Conservation (phyloP, 2,113 vertebrate species). For the Pluvianellus socialis region DNA sequence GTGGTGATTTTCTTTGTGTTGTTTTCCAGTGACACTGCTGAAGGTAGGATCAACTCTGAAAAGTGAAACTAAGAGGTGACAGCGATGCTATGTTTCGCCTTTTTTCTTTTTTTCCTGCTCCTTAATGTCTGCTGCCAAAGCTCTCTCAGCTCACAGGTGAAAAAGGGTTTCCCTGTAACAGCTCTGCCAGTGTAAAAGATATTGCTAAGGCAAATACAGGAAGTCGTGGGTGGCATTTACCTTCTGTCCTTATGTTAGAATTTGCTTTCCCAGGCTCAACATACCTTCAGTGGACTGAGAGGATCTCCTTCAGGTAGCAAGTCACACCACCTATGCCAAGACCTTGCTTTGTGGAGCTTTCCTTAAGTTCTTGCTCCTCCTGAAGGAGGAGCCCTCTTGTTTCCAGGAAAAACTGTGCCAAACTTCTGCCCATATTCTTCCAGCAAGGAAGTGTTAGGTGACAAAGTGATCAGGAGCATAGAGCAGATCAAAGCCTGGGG, state of each 20-base stretch:
- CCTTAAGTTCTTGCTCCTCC: neutral
- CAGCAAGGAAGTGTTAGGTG: neutral
- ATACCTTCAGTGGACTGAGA: neutral
- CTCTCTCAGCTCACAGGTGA: neutral
- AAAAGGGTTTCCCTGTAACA: neutral
- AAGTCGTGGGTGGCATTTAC: neutral
- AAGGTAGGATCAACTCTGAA: neutral
- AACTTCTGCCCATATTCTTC: neutral
- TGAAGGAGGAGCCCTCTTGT: neutral
- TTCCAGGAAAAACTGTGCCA: neutral
- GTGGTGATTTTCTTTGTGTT: neutral
- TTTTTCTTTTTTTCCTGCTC: neutral
- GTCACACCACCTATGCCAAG: neutral
- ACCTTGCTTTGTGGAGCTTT: neutral
- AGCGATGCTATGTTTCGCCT: neutral
- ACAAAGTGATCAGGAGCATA: neutral
- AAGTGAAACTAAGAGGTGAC: neutral
- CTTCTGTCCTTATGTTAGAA: neutral
- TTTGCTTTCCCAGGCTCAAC: neutral
- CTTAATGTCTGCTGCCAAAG: neutral
- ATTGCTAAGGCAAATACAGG: neutral
- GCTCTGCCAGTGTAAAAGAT: neutral
- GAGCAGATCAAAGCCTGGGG: neutral
- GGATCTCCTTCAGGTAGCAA: neutral
- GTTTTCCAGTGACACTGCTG: neutral